Evolutionary conservation across 2,888 invertebrate genomes (phyloP), one percentile per base, ranked within the genome.

Genomic region (Ormyrus nitidulus): DNA sequence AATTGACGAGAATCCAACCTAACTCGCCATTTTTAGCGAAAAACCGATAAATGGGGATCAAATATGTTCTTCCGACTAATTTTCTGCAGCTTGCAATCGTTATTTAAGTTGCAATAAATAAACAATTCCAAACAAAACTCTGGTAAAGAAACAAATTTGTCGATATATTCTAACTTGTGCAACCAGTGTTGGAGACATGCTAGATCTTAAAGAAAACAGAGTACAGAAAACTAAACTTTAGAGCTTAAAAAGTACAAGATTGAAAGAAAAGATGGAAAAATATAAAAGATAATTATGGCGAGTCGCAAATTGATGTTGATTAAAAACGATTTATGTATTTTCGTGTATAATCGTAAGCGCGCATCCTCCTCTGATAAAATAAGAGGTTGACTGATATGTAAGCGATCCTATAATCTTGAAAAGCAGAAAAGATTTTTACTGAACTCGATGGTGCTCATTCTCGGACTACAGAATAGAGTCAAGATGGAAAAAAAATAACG

Each of bases 391-490:
- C 79, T 81, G 79, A 71, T 69, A 65, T 71, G 74, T 78, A 75
- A 78, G 59, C 58, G 64, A 81, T 71, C 49, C 44, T 64, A 65
- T 66, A 48, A 56, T 34, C 56, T 58, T 51, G 51, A 74, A 49
- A 34, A 66, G 49, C 51, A 73, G 46, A 74, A 44, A 65, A 76
- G 48, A 77, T 75, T 71, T 81, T 81, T 79, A 79, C 79, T 75
- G 54, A 80, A 78, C 56, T 70, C 58, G 59, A 79, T 81, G 82
- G 81, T 84, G 82, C 83, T 84, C 81, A 78, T 59, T 81, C 79
- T 83, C 82, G 77, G 71, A 82, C 80, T 83, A 80, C 34, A 6
- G 66, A 46, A 71, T 19, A 0, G 53, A 54, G 19, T 10, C 19
- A 54, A 64, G 6, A 46, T 13, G 46, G 51, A 13, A 58, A 72